Percentiles rank a stretch among this genome's conserved stretches.
phyloP scores from a whole-genome alignment of 2,888 invertebrate species.

The Epinotia nisella region DNA sequence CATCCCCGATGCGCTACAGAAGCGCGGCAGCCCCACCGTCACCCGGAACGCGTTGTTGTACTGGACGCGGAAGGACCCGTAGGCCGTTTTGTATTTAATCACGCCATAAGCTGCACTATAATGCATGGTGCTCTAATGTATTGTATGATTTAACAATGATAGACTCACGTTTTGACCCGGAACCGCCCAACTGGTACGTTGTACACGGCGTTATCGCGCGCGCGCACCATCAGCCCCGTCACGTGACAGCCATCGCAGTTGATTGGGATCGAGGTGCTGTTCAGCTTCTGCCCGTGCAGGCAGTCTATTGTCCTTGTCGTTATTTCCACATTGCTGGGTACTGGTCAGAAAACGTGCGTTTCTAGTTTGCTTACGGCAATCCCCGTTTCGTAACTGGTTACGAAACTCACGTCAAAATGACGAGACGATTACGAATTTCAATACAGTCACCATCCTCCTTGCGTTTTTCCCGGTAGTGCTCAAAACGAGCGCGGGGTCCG shows the following conservation, averaged over 20 bases:
- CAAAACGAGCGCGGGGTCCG: no score
- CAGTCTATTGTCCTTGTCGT: slow-evolving; percentile 47
- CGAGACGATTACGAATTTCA: no score
- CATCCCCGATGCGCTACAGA: no score
- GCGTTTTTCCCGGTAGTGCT: no score
- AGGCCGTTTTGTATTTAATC: no score
- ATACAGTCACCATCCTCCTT: no score
- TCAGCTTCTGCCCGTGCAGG: slow-evolving; percentile 55
- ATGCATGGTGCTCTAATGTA: no score
- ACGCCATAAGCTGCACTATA: no score
- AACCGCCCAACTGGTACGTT: slow-evolving; percentile 59
- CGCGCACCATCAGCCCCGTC: slow-evolving; percentile 54
- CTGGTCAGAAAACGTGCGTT: slow-evolving; percentile 48
- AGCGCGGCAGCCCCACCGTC: no score
- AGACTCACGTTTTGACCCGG: slow-evolving; percentile 45
- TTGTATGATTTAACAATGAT: no score
- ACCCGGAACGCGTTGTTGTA: no score
- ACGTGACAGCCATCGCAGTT: slow-evolving; percentile 57
- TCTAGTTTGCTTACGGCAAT: not conserved
- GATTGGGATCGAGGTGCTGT: slow-evolving; percentile 52
- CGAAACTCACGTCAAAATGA: not conserved
- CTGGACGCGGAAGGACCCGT: no score
- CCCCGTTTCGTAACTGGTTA: not conserved
- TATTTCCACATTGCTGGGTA: slow-evolving; percentile 48
- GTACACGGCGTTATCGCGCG: slow-evolving; percentile 52